Conservation (phyloP, 2,888 invertebrate genomes). For the Tetragonula carbonaria region DNA sequence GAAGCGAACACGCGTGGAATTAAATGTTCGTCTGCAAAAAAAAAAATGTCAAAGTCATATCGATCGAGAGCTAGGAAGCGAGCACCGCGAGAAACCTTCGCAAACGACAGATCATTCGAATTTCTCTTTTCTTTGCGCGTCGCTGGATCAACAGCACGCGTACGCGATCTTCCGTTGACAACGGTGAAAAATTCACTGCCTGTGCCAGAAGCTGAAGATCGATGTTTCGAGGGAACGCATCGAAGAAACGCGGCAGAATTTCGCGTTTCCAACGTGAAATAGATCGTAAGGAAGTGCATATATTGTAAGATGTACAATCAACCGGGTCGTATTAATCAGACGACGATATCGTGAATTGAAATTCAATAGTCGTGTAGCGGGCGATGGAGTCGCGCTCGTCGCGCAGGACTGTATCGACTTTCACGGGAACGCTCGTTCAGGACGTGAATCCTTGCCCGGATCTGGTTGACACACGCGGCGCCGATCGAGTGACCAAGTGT, state of each 20-base stretch:
- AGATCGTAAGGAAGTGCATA: not conserved
- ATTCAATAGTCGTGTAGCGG: conserved; percentile 76
- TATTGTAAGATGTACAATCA: not conserved
- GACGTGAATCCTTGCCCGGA: conserved; percentile 31
- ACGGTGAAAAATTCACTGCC: conserved; percentile 20
- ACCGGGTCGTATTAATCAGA: conserved; percentile 74
- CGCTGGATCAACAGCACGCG: not conserved
- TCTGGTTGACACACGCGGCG: conserved; percentile 30
- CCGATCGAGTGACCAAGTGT: not conserved
- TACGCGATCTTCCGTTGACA: conserved; percentile 16
- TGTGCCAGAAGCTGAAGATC: not conserved
- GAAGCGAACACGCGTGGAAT: not conserved
- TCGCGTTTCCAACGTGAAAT: not conserved
- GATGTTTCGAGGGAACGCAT: conserved; percentile 5
- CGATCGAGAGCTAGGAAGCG: conserved; percentile 7
- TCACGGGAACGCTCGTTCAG: conserved; percentile 60
- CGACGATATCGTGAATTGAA: conserved; percentile 77
- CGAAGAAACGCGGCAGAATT: not conserved
- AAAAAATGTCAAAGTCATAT: not conserved
- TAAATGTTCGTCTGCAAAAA: not conserved
- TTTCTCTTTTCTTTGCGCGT: conserved; percentile 11
- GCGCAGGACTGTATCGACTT: conserved; percentile 71
- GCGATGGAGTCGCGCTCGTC: conserved; percentile 64
- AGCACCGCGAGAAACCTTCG: conserved; percentile 12
- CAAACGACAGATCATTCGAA: conserved; percentile 19